A percentile compares a stretch with the other conserved stretches of the same genome.
Evolutionary conservation across 2,113 vertebrate genomes (phyloP).

Genomic region (Gavialis gangeticus): DNA sequence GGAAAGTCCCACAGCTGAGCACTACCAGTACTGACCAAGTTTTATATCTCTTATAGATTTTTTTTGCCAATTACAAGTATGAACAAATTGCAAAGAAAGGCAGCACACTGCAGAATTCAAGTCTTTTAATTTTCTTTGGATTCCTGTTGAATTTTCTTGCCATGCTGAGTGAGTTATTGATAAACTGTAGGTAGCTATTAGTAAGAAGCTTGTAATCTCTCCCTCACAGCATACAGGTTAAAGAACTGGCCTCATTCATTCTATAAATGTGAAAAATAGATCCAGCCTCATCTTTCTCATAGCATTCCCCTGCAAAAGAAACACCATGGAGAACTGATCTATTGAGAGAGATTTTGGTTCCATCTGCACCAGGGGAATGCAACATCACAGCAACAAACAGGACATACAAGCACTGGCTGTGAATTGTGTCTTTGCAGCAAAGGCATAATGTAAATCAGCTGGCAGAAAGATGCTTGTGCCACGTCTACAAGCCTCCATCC

Average conservation of each 20-base stretch:
- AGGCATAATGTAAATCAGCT: background rate
- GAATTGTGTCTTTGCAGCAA: background rate
- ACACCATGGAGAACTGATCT: accelerated
- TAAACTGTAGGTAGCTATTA: background rate
- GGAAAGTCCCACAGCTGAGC: background rate
- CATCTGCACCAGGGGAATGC: background rate
- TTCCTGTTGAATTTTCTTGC: background rate
- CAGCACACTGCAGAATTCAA: background rate
- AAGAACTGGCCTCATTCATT: background rate
- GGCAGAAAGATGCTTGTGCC: background rate
- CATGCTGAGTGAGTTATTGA: background rate
- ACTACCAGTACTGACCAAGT: background rate
- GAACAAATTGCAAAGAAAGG: background rate
- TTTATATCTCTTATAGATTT: background rate
- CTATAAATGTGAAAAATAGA: background rate
- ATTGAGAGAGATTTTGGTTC: background rate
- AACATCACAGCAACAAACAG: background rate
- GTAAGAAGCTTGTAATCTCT: background rate
- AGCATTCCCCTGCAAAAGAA: background rate
- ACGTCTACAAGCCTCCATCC: background rate
- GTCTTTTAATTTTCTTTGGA: background rate
- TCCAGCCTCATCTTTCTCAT: background rate
- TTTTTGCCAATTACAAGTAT: background rate
- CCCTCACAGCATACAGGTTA: background rate
- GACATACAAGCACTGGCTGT: background rate